Evolutionary conservation across 1,140 invertebrate species (phyloP), one percentile per base, ranked within the genome.

Genomic region (Arctopsyche grandis): DNA sequence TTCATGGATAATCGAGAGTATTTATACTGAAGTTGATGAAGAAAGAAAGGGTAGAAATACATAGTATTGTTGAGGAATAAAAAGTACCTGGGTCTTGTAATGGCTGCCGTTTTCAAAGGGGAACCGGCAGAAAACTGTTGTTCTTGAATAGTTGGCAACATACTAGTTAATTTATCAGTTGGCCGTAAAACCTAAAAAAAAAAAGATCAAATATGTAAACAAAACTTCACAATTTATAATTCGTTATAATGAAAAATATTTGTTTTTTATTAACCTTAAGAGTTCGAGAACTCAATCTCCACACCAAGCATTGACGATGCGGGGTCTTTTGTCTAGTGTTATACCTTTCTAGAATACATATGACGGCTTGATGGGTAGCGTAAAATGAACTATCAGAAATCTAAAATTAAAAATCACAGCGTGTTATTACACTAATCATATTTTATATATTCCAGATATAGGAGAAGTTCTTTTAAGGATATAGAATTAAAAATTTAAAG

Each of bases 121-220:
- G 86, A 80, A 85, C 81, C 48, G 0, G 52, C 46, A 0, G 74
- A 26, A 44, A 56, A 71, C 43, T 87, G 85, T 79, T 92, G 90
- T 85, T 94, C 93, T 84, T 92, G 91, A 84, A 94, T 94, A 81
- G 91, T 94, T 66, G 93, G 93, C 83, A 94, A 87, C 63, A 92
- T 89, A 7, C 92, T 91, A 24, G 90, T 92, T 73, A 94, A 91
- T 81, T 91, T 92, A 84, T 94, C 93, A 71, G 93, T 94, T 1
- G 93, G 93, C 73, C 93, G 90, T 79, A 94, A 87, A 80, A 93
- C 90, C 83, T 92, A 88, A 69, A 52, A 52, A 14, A 52, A 52
- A 77, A 85, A 81, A 22, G 84, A 85, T 29, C 5, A 71, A 71
- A 71, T 66, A 16, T 38, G 24, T n/a, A n/a, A 46, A 70, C 24